These are phyloP conservation scores for Drosophila neonasuta DNA, from an alignment of 2,888 invertebrate genomes.

Conservation along the genomic window DNA sequence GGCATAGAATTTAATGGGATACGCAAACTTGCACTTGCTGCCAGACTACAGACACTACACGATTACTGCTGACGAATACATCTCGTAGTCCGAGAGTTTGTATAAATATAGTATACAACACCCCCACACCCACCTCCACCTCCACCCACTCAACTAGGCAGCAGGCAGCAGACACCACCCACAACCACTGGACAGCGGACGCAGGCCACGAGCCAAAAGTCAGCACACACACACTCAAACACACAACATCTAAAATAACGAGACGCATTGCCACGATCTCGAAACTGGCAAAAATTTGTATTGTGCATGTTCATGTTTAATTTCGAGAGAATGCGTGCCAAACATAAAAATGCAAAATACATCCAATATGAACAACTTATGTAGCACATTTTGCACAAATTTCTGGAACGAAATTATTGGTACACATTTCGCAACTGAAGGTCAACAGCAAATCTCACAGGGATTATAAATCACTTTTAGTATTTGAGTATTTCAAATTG, in stretches of 20 bases:
- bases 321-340: slow-evolving; percentile 38
- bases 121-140: not conserved
- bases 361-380: slow-evolving; percentile 12
- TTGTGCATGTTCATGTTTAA: slow-evolving; percentile 26
- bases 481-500: no score
- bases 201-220: slow-evolving; percentile 24
- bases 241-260: not conserved
- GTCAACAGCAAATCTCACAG: slow-evolving; percentile 26
- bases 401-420: slow-evolving; percentile 14
- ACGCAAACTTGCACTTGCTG: slow-evolving; percentile 71
- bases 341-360: slow-evolving; percentile 28
- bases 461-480: no score
- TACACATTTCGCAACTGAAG: slow-evolving; percentile 42
- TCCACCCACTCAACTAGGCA: slow-evolving; percentile 7
- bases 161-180: slow-evolving; percentile 6
- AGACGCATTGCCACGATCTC: slow-evolving; percentile 8
- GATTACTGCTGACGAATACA: not conserved
- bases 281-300: slow-evolving; percentile 5
- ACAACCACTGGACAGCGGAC: slow-evolving; percentile 7
- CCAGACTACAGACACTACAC: slow-evolving; percentile 25
- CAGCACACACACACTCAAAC: not conserved
- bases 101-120: slow-evolving; percentile 10
- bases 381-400: not conserved
- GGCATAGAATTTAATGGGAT: slow-evolving; percentile 53
- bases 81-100: not conserved